Conservation (phyloP, 2,113 vertebrate genomes). For the Tapirus terrestris region DNA sequence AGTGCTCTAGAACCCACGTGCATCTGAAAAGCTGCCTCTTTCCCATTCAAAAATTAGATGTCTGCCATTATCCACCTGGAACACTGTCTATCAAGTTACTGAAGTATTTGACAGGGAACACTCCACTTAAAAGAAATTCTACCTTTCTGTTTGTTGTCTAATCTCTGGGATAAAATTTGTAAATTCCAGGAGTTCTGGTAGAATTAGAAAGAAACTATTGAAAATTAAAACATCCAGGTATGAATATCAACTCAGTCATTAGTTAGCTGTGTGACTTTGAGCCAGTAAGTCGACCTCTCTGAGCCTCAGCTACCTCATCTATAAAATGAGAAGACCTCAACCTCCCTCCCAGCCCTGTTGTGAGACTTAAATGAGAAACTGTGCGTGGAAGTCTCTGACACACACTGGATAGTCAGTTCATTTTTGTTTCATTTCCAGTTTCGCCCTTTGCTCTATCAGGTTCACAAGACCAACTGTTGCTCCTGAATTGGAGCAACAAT, state of each 20-base stretch:
- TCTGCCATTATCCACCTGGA: not conserved
- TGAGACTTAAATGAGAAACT: not conserved
- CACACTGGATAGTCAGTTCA: not conserved
- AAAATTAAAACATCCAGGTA: not conserved
- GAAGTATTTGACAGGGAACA: not conserved
- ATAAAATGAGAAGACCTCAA: not conserved
- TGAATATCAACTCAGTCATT: not conserved
- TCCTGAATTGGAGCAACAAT: not conserved
- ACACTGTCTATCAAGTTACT: not conserved
- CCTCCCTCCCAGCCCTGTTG: not conserved
- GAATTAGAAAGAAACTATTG: not conserved
- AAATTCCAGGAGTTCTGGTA: not conserved
- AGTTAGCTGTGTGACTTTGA: not conserved
- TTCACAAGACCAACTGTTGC: slow-evolving; percentile 32
- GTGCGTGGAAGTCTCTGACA: not conserved
- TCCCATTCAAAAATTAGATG: not conserved
- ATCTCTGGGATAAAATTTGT: not conserved
- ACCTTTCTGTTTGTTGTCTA: not conserved
- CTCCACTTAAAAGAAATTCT: not conserved
- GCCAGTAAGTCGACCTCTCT: not conserved
- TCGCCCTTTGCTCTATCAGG: slow-evolving; percentile 25
- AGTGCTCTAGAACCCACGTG: not conserved
- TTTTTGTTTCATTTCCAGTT: slow-evolving; percentile 2
- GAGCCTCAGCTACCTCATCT: not conserved
- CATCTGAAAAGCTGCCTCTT: not conserved